Base-by-base conservation (phyloP, 2,797 vertebrate genomes). In the Okamejei kenojei region DNA sequence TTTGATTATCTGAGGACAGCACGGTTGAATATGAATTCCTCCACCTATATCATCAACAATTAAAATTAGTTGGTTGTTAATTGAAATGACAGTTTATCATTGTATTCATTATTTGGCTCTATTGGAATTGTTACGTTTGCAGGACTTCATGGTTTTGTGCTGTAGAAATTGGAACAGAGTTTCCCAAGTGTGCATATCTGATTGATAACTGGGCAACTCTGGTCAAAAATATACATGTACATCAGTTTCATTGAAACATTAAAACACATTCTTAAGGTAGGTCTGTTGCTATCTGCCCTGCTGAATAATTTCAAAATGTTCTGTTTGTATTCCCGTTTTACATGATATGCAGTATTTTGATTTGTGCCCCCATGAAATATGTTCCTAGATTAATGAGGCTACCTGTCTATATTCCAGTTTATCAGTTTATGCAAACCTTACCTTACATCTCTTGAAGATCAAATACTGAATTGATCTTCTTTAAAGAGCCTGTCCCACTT, bases 1-100 rank as follows among this genome's bases (percentile, higher is more conserved):
- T 94, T 93, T 76, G 61, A 93, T 5, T 93, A 94, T 84, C 54
- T 1, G 81, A 91, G 82, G 93, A 94, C 93, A 88, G 58, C 23
- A 3, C 92, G 0, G 93, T 94, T 93, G 91, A 19, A n/a, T 93
- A 93, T 91, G 82, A 93, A 93, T 15, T 93, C n/a, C 93, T 88
- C 76, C 90, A 63, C 93, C 54, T 63, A 58, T 82, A 94, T 94
- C n/a, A 35, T 74, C 23, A 29, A 45, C 13, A 54, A 54, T 9
- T 73, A 23, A 74, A 35, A 92, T 54, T 5, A 76, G 5, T 11
- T 54, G 23, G n/a, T 68, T 32, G 61, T 32, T 88, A 88, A 32
- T 35, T 65, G 61, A 19, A 88, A 88, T 19, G 35, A 65, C n/a
- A 9, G 32, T 68, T 88, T 68, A 79, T 79, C 38, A 63, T 13